Evolutionary conservation across 2,113 vertebrate genomes (phyloP).

Genomic region (Ptilorrhoa leucosticta): DNA sequence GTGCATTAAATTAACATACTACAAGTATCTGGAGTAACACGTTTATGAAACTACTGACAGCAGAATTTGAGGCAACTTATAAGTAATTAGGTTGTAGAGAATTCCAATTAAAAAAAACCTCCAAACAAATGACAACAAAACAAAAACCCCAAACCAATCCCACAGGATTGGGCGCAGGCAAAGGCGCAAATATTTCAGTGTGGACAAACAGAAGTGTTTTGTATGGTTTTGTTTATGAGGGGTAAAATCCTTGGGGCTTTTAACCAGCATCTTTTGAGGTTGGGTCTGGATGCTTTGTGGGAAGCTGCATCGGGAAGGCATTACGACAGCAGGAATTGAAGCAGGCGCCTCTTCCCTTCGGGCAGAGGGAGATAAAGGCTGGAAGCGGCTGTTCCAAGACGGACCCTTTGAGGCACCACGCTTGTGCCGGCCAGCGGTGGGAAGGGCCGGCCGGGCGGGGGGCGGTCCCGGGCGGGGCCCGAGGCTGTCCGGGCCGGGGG

Average conservation of each 20-base stretch:
- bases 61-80: background rate
- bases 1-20: background rate
- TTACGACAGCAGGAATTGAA: rapidly evolving
- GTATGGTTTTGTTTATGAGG: background rate
- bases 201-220: background rate
- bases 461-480: background rate
- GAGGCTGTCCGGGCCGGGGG: background rate
- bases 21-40: background rate
- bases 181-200: background rate
- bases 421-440: background rate
- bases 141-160: background rate
- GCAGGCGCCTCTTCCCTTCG: background rate
- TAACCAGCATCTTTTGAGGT: rapidly evolving
- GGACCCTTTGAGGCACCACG: rapidly evolving
- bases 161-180: background rate
- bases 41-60: background rate
- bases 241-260: background rate
- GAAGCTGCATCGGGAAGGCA: background rate
- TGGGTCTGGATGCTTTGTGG: background rate
- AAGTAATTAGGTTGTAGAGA: background rate
- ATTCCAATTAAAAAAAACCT: background rate
- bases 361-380: background rate
- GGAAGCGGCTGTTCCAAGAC: rapidly evolving
- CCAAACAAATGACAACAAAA: background rate
- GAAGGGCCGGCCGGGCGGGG: background rate